Evolutionary conservation across 2,113 vertebrate genomes (phyloP).

Genomic region (Turdus rufiventris): DNA sequence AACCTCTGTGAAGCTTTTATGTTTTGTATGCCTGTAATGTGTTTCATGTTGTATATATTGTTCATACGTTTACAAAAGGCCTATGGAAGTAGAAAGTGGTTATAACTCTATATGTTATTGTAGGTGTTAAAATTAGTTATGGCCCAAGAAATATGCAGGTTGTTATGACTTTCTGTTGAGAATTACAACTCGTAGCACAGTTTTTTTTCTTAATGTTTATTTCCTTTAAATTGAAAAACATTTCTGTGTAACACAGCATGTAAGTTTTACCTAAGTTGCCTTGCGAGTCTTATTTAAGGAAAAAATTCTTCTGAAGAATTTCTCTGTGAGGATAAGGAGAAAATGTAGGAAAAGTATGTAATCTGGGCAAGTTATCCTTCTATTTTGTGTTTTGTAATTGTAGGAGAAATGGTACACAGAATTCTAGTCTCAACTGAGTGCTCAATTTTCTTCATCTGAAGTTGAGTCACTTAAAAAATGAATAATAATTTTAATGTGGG

Average conservation of each 20-base stretch:
- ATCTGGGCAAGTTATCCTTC: not conserved
- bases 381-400: not conserved
- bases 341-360: not conserved
- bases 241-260: not conserved
- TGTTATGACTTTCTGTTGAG: not conserved
- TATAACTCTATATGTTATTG: not conserved
- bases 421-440: not conserved
- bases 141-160: not conserved
- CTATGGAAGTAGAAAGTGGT: not conserved
- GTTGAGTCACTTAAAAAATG: not conserved
- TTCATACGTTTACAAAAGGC: not conserved
- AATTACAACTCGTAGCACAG: not conserved
- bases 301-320: not conserved
- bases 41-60: not conserved
- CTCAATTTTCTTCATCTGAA: not conserved
- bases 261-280: not conserved
- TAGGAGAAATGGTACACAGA: not conserved
- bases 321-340: not conserved
- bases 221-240: not conserved
- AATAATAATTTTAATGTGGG: slow-evolving; percentile 40
- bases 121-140: not conserved
- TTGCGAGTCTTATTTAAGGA: not conserved
- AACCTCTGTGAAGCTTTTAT: not conserved
- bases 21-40: not conserved
- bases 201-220: not conserved